These are phyloP conservation scores for Bombyx huttoni DNA, from an alignment of 2,888 invertebrate species.

Conservation along the genomic window DNA sequence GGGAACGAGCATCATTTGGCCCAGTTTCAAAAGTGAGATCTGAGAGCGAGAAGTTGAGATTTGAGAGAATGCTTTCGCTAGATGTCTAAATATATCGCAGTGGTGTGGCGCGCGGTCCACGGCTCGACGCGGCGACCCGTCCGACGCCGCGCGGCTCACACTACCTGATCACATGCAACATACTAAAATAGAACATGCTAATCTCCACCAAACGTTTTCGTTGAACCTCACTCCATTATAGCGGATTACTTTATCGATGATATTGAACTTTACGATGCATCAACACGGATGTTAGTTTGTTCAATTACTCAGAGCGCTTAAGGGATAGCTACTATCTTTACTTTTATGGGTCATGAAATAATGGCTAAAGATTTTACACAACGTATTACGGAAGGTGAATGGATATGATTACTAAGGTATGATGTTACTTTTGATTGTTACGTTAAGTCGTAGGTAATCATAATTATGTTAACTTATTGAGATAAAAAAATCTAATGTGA, in stretches of 20 bases:
- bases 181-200: conserved; percentile 42
- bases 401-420: background rate
- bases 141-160: conserved; percentile 5
- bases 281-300: background rate
- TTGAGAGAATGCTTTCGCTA: conserved; percentile 64
- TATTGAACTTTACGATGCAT: conserved; percentile 21
- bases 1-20: conserved; percentile 65
- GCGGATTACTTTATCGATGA: conserved; percentile 12
- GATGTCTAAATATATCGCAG: conserved; percentile 55
- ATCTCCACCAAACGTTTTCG: conserved; percentile 17
- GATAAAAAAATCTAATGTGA: no score
- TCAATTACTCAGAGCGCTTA: background rate
- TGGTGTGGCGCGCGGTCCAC: conserved; percentile 17
- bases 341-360: background rate
- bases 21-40: conserved; percentile 70
- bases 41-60: conserved; percentile 62
- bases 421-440: background rate
- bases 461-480: no score
- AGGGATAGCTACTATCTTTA: background rate
- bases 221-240: conserved; percentile 12
- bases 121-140: conserved; percentile 6
- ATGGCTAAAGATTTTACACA: background rate
- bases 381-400: background rate
- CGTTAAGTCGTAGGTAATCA: background rate
- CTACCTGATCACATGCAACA: conserved; percentile 16